Evolutionary conservation across 1,140 invertebrate species (phyloP).

Genomic region (Aporrectodea caliginosa): DNA sequence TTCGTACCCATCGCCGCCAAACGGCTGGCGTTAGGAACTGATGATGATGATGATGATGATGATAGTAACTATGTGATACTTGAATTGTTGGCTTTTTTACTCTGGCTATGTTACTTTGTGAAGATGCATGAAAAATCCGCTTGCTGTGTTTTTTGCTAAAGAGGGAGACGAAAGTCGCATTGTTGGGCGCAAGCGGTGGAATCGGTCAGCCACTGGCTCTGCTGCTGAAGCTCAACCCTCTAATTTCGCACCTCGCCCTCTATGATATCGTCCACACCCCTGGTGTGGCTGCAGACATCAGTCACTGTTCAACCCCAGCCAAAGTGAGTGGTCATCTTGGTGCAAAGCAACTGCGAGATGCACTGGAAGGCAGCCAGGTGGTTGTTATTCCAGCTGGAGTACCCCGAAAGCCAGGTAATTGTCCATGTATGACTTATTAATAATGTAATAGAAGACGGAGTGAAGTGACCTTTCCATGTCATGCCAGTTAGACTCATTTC

Average conservation of each 20-base stretch:
- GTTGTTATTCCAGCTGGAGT: slow-evolving; percentile 97
- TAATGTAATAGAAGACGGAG: neutral
- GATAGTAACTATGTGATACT: too few species aligned
- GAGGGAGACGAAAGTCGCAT: slow-evolving; percentile 74
- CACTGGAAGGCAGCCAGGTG: slow-evolving; percentile 69
- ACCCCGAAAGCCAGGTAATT: slow-evolving; percentile 93
- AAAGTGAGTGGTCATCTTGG: slow-evolving; percentile 78
- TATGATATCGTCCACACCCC: slow-evolving; percentile 96
- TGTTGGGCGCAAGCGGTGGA: slow-evolving; percentile 91
- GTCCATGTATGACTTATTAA: neutral
- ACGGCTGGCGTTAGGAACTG: too few species aligned
- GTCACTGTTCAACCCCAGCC: slow-evolving; percentile 87
- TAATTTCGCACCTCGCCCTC: slow-evolving; percentile 74
- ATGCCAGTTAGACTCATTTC: too few species aligned
- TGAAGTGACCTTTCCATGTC: neutral
- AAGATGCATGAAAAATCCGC: too few species aligned
- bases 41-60: too few species aligned
- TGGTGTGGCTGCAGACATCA: slow-evolving; percentile 94
- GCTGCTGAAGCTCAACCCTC: slow-evolving; percentile 83
- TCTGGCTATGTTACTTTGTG: too few species aligned
- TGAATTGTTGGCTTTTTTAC: too few species aligned
- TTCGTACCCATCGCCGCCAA: too few species aligned
- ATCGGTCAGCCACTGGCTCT: slow-evolving; percentile 96
- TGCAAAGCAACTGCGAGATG: slow-evolving; percentile 69
- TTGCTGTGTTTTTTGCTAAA: neutral